phyloP scores from a whole-genome alignment of 2,888 invertebrate genomes.

The Holacanthella duospinosa region DNA sequence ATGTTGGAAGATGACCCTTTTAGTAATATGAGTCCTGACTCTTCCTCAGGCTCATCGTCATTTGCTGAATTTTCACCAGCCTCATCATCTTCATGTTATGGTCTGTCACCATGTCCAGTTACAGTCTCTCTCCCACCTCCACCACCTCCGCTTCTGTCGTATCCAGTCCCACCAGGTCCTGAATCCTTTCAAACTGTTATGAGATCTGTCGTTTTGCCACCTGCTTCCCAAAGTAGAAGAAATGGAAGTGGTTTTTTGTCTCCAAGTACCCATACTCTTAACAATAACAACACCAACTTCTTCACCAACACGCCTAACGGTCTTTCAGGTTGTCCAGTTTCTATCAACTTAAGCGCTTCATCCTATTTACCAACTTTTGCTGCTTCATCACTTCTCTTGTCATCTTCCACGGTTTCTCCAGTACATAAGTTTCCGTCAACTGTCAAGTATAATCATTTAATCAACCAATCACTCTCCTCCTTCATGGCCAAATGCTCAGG shows the following conservation, averaged over 20 bases:
- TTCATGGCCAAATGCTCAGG: constrained; percentile 28
- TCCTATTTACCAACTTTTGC: background rate
- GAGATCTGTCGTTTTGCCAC: constrained; percentile 33
- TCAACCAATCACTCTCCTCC: constrained; percentile 24
- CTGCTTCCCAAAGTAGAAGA: constrained; percentile 12
- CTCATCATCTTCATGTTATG: constrained; percentile 17
- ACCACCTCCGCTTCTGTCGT: too few species aligned
- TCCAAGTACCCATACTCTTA: background rate
- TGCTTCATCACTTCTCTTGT: background rate
- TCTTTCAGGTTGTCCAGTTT: background rate
- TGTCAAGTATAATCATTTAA: constrained; percentile 1
- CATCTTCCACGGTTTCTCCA: background rate
- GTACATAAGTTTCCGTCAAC: constrained; percentile 5
- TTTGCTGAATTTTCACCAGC: constrained; percentile 37
- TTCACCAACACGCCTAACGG: background rate
- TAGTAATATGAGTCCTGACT: background rate
- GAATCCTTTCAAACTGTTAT: constrained; percentile 36
- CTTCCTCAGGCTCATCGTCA: constrained; percentile 16
- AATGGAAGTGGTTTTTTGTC: background rate
- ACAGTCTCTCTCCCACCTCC: constrained; percentile 2
- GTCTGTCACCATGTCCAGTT: constrained; percentile 12
- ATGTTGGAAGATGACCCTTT: constrained; percentile 2
- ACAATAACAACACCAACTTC: too few species aligned
- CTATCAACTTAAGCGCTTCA: too few species aligned
- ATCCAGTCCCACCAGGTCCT: constrained; percentile 15